A percentile compares a stretch with the other conserved stretches of the same genome.
Evolutionary conservation across 1,140 invertebrate species (phyloP).

Genomic region (Phymorhynchus buccinoides): DNA sequence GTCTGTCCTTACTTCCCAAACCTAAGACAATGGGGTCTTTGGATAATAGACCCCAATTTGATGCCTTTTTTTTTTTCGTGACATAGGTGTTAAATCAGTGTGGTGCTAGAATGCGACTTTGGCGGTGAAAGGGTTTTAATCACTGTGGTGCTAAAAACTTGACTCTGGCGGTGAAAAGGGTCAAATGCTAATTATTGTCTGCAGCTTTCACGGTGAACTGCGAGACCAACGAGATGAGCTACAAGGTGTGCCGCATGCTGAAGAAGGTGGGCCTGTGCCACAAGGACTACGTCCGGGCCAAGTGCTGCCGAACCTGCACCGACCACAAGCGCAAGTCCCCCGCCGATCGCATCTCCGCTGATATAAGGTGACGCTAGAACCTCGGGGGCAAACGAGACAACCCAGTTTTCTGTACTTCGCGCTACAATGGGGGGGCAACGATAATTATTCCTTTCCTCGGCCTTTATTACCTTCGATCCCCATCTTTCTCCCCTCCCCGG

Average conservation of each 20-base stretch:
- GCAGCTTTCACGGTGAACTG: constrained; percentile 56
- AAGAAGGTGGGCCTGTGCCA: constrained; percentile 60
- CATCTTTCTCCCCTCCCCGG: background rate
- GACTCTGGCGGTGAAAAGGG: too few relatives aligned
- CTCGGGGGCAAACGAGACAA: background rate
- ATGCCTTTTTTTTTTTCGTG: too few relatives aligned
- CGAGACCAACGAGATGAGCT: constrained; percentile 59
- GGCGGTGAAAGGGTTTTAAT: too few relatives aligned
- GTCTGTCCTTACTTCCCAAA: too few relatives aligned
- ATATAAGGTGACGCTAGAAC: constrained; percentile 26
- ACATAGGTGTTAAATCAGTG: too few relatives aligned
- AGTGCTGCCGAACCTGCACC: constrained; percentile 64
- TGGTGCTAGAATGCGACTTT: too few relatives aligned
- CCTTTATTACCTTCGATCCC: background rate
- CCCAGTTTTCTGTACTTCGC: too few relatives aligned
- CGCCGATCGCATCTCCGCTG: constrained; percentile 15
- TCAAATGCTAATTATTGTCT: constrained; percentile 6
- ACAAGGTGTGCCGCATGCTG: constrained; percentile 57
- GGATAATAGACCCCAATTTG: too few relatives aligned
- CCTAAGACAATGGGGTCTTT: too few relatives aligned
- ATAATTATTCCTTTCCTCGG: background rate
- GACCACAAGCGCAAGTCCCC: constrained; percentile 43
- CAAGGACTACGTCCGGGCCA: constrained; percentile 55
- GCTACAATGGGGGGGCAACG: background rate
- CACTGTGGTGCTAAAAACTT: too few relatives aligned